Percentiles rank a stretch among this genome's conserved stretches.
Evolutionary conservation across 2,797 vertebrate species (phyloP).

Genomic region (Melanotaenia boesemani): DNA sequence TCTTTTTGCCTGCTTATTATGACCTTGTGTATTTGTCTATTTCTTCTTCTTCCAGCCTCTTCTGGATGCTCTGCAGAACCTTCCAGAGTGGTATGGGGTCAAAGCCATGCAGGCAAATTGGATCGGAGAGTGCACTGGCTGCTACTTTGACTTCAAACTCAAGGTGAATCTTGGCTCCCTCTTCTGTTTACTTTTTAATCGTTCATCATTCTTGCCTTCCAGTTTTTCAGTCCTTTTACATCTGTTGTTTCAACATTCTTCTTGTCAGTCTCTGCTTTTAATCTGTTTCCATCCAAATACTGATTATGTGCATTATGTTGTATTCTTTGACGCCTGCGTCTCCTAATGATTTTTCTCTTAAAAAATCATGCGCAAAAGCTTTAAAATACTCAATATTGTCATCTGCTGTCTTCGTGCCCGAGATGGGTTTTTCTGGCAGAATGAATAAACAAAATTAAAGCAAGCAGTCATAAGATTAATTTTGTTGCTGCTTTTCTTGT

Average conservation of each 20-base stretch:
- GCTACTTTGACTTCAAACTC: slow-evolving; percentile 90
- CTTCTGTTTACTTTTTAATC: slow-evolving; percentile 7
- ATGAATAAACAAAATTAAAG: slow-evolving; percentile 37
- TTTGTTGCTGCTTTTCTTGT: slow-evolving; percentile 19
- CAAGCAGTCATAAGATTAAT: slow-evolving; percentile 29
- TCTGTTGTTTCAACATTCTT: slow-evolving; percentile 11
- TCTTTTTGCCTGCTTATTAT: slow-evolving; percentile 61
- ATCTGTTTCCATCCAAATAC: neutral
- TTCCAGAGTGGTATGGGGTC: slow-evolving; percentile 97
- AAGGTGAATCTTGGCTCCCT: slow-evolving; percentile 83
- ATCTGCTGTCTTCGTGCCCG: slow-evolving; percentile 1
- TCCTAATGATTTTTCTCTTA: slow-evolving; percentile 33
- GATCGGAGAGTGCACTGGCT: slow-evolving; percentile 94
- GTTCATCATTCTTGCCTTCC: slow-evolving; percentile 44
- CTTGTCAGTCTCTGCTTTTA: neutral
- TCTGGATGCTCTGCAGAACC: slow-evolving; percentile 88
- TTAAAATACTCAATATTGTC: slow-evolving; percentile 30
- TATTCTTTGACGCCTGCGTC: slow-evolving; percentile 32
- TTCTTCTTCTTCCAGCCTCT: slow-evolving; percentile 84
- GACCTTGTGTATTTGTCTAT: slow-evolving; percentile 47
- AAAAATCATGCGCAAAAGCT: slow-evolving; percentile 41
- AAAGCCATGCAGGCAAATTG: slow-evolving; percentile 98
- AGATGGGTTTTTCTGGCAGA: slow-evolving; percentile 14
- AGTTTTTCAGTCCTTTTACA: slow-evolving; percentile 22
- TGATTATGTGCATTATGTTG: slow-evolving; percentile 45